Conservation (phyloP, 2,797 vertebrate species). For the Anguilla pacifica region DNA sequence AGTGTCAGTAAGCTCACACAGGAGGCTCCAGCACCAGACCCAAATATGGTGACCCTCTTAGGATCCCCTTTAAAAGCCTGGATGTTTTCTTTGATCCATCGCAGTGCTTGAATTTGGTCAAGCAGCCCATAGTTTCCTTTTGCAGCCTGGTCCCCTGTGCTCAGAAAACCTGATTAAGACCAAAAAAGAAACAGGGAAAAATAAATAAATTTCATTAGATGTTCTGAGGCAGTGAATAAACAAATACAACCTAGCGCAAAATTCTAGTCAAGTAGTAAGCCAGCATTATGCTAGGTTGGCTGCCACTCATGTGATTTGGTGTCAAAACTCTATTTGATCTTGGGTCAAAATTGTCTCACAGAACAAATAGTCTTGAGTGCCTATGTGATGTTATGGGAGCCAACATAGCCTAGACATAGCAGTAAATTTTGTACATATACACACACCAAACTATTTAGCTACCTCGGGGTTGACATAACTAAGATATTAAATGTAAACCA, state of each 20-base stretch:
- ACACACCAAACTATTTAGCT: too few relatives aligned
- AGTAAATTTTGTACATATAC: too few relatives aligned
- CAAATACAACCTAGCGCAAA: neutral
- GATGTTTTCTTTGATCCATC: conserved; percentile 96
- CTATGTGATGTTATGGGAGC: too few relatives aligned
- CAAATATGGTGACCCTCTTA: conserved; percentile 91
- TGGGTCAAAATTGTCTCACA: too few relatives aligned
- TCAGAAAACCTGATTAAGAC: conserved; percentile 83
- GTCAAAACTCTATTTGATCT: too few relatives aligned
- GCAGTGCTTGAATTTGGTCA: conserved; percentile 95
- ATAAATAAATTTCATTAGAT: neutral
- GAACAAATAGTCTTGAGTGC: too few relatives aligned
- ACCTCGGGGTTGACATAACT: too few relatives aligned
- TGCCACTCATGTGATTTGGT: neutral
- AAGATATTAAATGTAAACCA: too few relatives aligned
- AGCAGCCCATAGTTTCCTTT: conserved; percentile 94
- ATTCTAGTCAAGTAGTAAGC: too few relatives aligned
- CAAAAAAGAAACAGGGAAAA: neutral
- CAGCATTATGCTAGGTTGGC: too few relatives aligned
- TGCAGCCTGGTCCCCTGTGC: conserved; percentile 93
- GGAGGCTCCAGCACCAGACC: conserved; percentile 92
- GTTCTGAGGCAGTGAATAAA: neutral
- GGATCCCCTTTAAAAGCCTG: conserved; percentile 92
- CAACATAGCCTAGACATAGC: too few relatives aligned
- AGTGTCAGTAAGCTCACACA: conserved; percentile 94